Conservation (phyloP, 2,113 vertebrate genomes). For the Cichladusa arquata region DNA sequence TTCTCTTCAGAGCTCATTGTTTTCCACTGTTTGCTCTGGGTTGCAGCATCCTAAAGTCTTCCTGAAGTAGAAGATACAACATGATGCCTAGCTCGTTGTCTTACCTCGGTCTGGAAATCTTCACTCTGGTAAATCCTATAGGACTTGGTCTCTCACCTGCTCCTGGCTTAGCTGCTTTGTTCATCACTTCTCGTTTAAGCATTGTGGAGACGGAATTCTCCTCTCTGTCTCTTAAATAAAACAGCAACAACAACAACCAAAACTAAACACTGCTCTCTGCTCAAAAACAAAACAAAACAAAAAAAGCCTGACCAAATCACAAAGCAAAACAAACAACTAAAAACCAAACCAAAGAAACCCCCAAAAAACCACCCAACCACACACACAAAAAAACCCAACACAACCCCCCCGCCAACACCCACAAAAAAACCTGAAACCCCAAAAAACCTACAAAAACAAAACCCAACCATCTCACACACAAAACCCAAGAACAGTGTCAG, state of each 20-base stretch:
- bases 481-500: neutral
- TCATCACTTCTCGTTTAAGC: neutral
- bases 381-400: no score
- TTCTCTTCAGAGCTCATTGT: neutral
- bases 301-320: neutral
- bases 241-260: neutral
- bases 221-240: no score
- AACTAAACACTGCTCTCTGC: accelerated
- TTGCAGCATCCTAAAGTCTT: neutral
- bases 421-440: no score
- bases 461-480: no score
- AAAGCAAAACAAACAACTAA: neutral
- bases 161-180: neutral
- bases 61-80: neutral
- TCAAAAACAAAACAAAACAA: accelerated
- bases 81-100: neutral
- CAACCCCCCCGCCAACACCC: no score
- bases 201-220: neutral
- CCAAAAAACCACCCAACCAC: no score
- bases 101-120: neutral
- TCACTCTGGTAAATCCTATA: neutral
- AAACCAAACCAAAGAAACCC: no score
- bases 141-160: neutral
- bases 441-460: neutral
- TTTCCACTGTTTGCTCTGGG: neutral